Percentiles rank a stretch among this genome's conserved stretches.
phyloP scores from a whole-genome alignment of 35 echinoderm and acorn worm species.

The Ophiothrix spiculata region DNA sequence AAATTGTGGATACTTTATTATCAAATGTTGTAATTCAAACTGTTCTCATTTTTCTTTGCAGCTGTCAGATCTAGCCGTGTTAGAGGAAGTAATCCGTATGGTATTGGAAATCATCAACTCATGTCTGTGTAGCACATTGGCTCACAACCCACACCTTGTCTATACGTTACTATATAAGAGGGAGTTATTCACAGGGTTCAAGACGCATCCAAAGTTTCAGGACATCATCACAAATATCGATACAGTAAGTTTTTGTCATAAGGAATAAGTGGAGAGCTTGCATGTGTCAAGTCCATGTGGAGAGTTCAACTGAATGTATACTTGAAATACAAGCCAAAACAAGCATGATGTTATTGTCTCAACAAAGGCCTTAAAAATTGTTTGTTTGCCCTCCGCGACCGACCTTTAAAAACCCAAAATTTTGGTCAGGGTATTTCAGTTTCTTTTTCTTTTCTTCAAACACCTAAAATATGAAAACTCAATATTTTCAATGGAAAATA shows the following conservation, averaged over 20 bases:
- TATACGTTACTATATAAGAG: slow-evolving; percentile 99
- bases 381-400: too few species aligned
- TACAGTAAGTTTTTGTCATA: slow-evolving; percentile 95
- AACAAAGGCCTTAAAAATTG: too few species aligned
- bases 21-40: background rate
- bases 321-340: too few species aligned
- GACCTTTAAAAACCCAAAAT: too few species aligned
- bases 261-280: too few species aligned
- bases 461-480: too few species aligned
- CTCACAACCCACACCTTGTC: slow-evolving; percentile 93
- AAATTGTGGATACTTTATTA: background rate
- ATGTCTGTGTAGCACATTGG: slow-evolving; percentile 87
- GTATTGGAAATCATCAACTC: slow-evolving; percentile 98
- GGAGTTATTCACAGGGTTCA: slow-evolving; percentile 78
- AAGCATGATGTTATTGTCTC: too few species aligned
- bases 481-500: too few species aligned
- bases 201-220: slow-evolving; percentile 90
- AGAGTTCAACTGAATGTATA: too few species aligned
- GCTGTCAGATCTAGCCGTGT: slow-evolving; percentile 85
- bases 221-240: slow-evolving; percentile 99
- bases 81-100: slow-evolving; percentile 91
- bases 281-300: too few species aligned
- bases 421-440: too few species aligned
- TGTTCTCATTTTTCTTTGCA: slow-evolving; percentile 23
- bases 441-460: too few species aligned